A percentile compares a stretch with the other conserved stretches of the same genome.
Conservation (phyloP, 2,797 vertebrate species). For the Eutrigla gurnardus region DNA sequence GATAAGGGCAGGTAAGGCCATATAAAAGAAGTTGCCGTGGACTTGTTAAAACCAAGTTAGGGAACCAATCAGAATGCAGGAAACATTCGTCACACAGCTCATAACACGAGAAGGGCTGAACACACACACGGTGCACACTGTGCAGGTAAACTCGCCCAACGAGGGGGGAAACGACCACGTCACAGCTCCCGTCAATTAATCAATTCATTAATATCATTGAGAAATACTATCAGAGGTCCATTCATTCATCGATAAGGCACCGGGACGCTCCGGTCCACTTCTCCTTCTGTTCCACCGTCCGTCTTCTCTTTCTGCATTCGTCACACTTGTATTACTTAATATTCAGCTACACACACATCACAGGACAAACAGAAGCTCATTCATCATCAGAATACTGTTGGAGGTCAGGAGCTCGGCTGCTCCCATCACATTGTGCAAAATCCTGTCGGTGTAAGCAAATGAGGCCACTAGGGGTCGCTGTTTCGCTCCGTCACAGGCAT, state of each 20-base stretch:
- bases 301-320: conserved; percentile 48
- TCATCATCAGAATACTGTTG: conserved; percentile 80
- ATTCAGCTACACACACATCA: conserved; percentile 60
- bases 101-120: conserved; percentile 65
- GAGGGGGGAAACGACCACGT: conserved; percentile 45
- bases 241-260: conserved; percentile 70
- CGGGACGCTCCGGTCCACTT: conserved; percentile 30
- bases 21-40: conserved; percentile 47
- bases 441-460: conserved; percentile 59
- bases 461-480: conserved; percentile 63
- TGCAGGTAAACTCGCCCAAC: conserved; percentile 50
- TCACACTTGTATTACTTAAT: conserved; percentile 43
- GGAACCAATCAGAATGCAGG: conserved; percentile 84
- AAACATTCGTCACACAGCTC: conserved; percentile 83
- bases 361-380: conserved; percentile 51
- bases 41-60: conserved; percentile 84
- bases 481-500: conserved; percentile 61
- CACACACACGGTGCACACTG: conserved; percentile 53
- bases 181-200: conserved; percentile 73
- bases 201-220: conserved; percentile 60
- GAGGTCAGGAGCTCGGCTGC: conserved; percentile 71
- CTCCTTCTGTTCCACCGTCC: conserved; percentile 26
- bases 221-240: conserved; percentile 75
- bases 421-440: conserved; percentile 79
- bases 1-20: conserved; percentile 65